phyloP scores from a whole-genome alignment of 2,888 invertebrate species.

The Epiblema foenella region DNA sequence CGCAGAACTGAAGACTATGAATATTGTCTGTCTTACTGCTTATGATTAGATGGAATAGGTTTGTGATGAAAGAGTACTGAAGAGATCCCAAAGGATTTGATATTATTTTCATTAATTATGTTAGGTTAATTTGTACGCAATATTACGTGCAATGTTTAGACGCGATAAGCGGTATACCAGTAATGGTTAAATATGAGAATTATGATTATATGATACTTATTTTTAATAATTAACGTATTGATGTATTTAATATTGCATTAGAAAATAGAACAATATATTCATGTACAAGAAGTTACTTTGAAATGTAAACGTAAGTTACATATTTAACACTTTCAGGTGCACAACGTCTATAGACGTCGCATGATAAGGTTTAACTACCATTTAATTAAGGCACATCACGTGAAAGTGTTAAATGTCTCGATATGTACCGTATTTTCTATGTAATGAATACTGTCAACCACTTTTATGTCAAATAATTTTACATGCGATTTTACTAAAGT shows the following conservation, averaged over 20 bases:
- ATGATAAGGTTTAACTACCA: too few relatives aligned
- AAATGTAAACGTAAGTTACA: not conserved
- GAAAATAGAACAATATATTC: not conserved
- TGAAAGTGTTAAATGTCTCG: too few relatives aligned
- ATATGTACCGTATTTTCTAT: constrained; percentile 1
- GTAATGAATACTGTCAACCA: not conserved
- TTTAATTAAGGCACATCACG: too few relatives aligned
- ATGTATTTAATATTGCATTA: not conserved
- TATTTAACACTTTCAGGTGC: too few relatives aligned
- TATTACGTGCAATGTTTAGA: constrained; percentile 19
- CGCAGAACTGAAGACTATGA: too few relatives aligned
- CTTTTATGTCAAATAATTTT: not conserved
- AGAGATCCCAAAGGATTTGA: constrained; percentile 26
- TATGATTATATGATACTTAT: constrained; percentile 19
- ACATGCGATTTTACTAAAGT: not conserved
- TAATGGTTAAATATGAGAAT: not conserved
- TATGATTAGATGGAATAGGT: not conserved
- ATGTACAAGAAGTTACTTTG: not conserved
- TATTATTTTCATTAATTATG: constrained; percentile 9
- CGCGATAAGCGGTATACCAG: constrained; percentile 7
- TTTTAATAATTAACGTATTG: too few relatives aligned
- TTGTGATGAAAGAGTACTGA: not conserved
- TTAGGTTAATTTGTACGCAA: constrained; percentile 15
- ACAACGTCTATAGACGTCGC: too few relatives aligned
- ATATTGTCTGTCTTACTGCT: not conserved